phyloP scores from a whole-genome alignment of 2,113 vertebrate species.

The Trinectes maculatus region DNA sequence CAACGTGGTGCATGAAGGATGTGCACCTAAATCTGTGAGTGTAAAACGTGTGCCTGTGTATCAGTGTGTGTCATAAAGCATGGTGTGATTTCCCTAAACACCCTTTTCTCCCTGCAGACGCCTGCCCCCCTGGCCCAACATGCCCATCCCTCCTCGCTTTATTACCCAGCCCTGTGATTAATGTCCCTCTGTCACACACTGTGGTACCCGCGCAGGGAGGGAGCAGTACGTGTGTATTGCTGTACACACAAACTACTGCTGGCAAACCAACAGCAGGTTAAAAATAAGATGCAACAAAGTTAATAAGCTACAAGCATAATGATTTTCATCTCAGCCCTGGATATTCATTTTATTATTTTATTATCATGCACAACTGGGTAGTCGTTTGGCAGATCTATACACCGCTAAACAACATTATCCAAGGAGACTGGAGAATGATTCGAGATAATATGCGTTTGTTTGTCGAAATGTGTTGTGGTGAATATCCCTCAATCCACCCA shows the following conservation, averaged over 20 bases:
- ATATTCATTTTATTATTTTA: conserved; percentile 32
- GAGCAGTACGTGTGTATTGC: conserved; percentile 27
- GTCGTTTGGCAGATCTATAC: conserved; percentile 31
- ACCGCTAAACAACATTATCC: conserved; percentile 9
- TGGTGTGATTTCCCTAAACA: conserved; percentile 79
- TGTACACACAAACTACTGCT: conserved; percentile 22
- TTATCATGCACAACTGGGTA: conserved; percentile 31
- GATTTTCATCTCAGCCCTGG: conserved; percentile 1
- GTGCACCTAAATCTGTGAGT: conserved; percentile 45
- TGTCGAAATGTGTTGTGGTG: conserved; percentile 34
- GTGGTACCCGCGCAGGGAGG: conserved; percentile 37
- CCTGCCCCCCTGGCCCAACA: conserved; percentile 66
- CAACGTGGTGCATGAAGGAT: conserved; percentile 26
- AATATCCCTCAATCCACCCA: conserved; percentile 40
- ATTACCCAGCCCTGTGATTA: conserved; percentile 78
- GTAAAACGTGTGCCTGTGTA: conserved; percentile 54
- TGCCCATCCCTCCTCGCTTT: conserved; percentile 70
- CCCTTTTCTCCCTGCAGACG: conserved; percentile 58
- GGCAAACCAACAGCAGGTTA: conserved; percentile 30
- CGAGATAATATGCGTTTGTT: conserved; percentile 19
- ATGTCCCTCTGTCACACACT: conserved; percentile 73
- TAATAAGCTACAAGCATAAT: conserved; percentile 7
- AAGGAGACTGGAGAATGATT: conserved; percentile 16
- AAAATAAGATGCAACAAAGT: conserved; percentile 7
- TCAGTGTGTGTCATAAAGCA: conserved; percentile 71